Percentiles rank a stretch among this genome's conserved stretches.
Evolutionary conservation across 2,888 invertebrate genomes (phyloP).

Genomic region (Adineta ricciae): DNA sequence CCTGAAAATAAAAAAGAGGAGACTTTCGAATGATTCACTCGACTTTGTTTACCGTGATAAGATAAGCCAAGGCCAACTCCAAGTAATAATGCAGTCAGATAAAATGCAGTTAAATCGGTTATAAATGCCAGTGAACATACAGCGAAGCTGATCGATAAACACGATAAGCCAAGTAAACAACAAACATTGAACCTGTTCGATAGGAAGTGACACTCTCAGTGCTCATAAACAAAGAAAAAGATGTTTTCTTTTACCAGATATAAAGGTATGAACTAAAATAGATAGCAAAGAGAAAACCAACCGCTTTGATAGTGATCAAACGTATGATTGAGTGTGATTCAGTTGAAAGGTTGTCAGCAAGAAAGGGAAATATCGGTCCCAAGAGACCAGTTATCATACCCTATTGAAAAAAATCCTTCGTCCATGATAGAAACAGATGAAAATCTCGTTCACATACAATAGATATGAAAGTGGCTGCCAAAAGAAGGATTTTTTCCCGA

Average conservation of each 20-base stretch:
- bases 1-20: neutral
- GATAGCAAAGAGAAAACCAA: neutral
- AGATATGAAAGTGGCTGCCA: neutral
- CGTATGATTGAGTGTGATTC: neutral
- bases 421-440: neutral
- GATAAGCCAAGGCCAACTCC: neutral
- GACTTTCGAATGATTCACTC: too few species aligned
- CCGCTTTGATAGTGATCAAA: neutral
- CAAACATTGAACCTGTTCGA: neutral
- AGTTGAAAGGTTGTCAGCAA: neutral
- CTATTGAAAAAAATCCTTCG: neutral
- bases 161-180: slow-evolving; percentile 18
- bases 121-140: slow-evolving; percentile 1
- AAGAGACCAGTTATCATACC: neutral
- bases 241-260: neutral
- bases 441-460: neutral
- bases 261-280: neutral
- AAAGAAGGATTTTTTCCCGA: neutral
- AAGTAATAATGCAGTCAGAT: slow-evolving; percentile 14
- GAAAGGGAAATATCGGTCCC: neutral
- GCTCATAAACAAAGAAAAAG: too few species aligned
- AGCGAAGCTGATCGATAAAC: slow-evolving; percentile 5
- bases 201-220: too few species aligned
- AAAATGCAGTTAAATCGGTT: slow-evolving; percentile 1
- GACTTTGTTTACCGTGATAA: neutral